A percentile compares a stretch with the other conserved stretches of the same genome.
Conservation (phyloP, 35 echinoderm and acorn worm species). For the Patiria miniata region DNA sequence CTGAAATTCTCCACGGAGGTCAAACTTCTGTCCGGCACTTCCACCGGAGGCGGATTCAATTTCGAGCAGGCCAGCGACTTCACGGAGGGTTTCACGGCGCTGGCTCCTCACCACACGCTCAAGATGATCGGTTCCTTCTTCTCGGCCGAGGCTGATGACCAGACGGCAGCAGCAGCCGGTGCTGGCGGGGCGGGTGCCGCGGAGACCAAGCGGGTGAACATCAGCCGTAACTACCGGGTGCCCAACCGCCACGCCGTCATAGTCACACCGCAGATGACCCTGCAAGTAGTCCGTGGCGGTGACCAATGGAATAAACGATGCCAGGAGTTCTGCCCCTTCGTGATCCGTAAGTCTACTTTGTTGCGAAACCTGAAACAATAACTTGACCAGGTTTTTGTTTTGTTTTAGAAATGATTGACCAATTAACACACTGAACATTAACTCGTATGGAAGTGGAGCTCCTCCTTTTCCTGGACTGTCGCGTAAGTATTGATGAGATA, state of each 20-base stretch:
- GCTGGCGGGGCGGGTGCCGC: background rate
- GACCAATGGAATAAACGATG: background rate
- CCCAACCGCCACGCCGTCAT: constrained; percentile 4
- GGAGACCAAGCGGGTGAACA: background rate
- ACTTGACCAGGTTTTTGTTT: no score
- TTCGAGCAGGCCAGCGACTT: background rate
- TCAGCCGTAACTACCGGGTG: background rate
- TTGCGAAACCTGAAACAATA: no score
- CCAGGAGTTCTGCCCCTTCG: background rate
- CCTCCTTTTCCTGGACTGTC: no score
- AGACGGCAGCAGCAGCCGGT: background rate
- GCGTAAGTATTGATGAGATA: no score
- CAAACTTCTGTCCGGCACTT: background rate
- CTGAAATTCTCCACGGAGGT: constrained; percentile 11
- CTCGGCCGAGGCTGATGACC: background rate
- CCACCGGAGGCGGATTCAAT: background rate
- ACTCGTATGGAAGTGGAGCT: no score
- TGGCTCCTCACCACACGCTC: constrained; percentile 2
- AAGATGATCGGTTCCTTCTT: constrained; percentile 19
- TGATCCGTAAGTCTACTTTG: background rate
- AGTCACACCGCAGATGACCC: background rate
- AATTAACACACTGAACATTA: no score
- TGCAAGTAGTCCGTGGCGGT: background rate
- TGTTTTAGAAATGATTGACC: no score
- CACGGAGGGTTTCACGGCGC: background rate